Evolutionary conservation across 1,140 invertebrate genomes (phyloP).

Genomic region (Pteromalus puparum): DNA sequence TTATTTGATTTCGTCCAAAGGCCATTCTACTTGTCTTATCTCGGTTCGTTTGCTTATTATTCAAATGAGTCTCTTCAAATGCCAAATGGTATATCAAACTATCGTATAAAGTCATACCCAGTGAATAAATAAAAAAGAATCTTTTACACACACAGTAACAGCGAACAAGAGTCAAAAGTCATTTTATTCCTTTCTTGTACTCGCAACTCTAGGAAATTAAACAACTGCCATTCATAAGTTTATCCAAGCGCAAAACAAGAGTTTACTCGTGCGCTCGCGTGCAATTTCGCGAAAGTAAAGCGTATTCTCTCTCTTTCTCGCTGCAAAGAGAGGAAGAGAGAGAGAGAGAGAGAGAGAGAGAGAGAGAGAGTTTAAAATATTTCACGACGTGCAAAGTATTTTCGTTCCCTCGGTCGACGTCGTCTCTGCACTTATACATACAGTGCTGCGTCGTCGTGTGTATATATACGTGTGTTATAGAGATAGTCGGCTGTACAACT

Average conservation of each 20-base stretch:
- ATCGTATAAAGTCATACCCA: not conserved
- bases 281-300: constrained; percentile 45
- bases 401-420: constrained; percentile 32
- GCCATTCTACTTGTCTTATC: constrained; percentile 16
- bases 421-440: constrained; percentile 1
- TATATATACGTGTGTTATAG: not conserved
- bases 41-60: constrained; percentile 4
- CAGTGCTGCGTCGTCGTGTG: constrained; percentile 1
- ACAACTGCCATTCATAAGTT: constrained; percentile 28
- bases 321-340: too few relatives aligned
- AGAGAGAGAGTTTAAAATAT: constrained; percentile 43
- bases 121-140: not conserved
- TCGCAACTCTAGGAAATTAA: constrained; percentile 19
- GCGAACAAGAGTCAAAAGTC: constrained; percentile 10
- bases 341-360: too few relatives aligned
- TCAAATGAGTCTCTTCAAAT: constrained; percentile 24
- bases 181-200: not conserved
- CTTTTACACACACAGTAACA: not conserved
- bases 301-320: not conserved
- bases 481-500: not conserved
- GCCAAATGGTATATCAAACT: not conserved
- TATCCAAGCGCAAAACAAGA: constrained; percentile 36
- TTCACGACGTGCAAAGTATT: constrained; percentile 36
- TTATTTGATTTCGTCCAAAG: not conserved
- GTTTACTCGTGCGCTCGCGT: not conserved